Evolutionary conservation across 92 coral and sea anemone genomes (phyloP), one percentile per base, ranked within the genome.

Genomic region (Phenganax marumi): DNA sequence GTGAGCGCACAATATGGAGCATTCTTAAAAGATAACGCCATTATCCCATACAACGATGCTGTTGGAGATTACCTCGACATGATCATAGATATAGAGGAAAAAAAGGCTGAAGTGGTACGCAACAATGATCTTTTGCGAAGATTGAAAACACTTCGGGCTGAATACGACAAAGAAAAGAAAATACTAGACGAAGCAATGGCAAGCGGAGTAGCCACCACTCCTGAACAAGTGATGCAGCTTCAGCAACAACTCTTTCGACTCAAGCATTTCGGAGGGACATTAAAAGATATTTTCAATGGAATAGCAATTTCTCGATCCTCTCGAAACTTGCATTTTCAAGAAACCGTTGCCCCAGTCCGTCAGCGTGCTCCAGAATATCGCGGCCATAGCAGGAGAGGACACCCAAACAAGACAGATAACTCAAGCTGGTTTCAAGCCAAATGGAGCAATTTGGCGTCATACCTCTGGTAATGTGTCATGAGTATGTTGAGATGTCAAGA

Each of bases 221-320:
- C 65, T 18, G 65, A 58, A 58, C 65, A 58, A 58, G 16, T 58
- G 21, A 58, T 58, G 19, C 65, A 58, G 21, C 65, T 58, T 58
- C 65, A 58, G 21, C 19, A 12, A 14, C 21, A 58, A 58, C 21
- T 58, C 3, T 58, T 58, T 58, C 9, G 21, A 7, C 65, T 58
- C 12, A 58, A 58, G 65, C 65, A 58, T 58, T 58, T 58, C 16
- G 65, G 65, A 12, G 23, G 21, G 21, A 14, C 65, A 58, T 58
- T 58, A 23, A 58, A 58, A 23, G 21, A 58, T 14, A 58, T 58
- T 6, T 58, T 58, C 23, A 23, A 58, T 58, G 65, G 23, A 12
- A 58, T 58, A 16, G 5, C 65, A 58, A 58, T 58, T 14, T 14
- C 19, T 58, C 65, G 21, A 12, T 58, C 65, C 5, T 58, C 65